Base-by-base conservation (phyloP, 2,113 vertebrate species). In the Marmota flaviventris region DNA sequence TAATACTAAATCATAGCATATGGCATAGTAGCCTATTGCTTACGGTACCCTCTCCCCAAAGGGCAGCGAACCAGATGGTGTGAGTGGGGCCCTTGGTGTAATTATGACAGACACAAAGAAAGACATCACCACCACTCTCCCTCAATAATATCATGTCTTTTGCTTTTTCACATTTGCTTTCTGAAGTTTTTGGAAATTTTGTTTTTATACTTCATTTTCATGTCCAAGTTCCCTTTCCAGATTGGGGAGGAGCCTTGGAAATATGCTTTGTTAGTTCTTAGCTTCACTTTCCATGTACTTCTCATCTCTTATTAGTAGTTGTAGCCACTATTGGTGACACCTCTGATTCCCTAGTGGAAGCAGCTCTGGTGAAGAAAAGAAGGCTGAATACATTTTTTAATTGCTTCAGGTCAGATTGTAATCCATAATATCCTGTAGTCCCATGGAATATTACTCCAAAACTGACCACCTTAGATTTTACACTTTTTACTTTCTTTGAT, bases 41-140 rank as follows among this genome's bases (percentile, higher is more conserved):
- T 96, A 95, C 95, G 51, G 25, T 95, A 76, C 87, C 96, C 96
- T 96, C 92, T 97, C 97, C 96, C 96, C 69, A 67, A 96, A 97
- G 96, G 97, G 97, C 96, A 92, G 81, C 69, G 9, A 84, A 85
- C 87, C 97, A 98, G 96, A 97, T 97, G 96, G 96, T 94, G 72
- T 92, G 87, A 96, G 75, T 72, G 87, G 92, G 81, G 91, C 97
- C 97, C 92, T 95, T 92, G 92, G 77, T 97, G 72, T 95, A 92
- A 87, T 95, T 89, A 82, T 87, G 94, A 93, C 90, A 97, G 93
- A 82, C 93, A 94, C 85, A 93, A 94, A 97, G 93, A 93, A 96
- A 97, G 96, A 95, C 84, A 92, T 95, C 95, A 83, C 92, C 53
- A 89, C 76, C 58, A 73, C 32, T 53, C 94, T 90, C 32, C 58